Percentiles rank a stretch among this genome's conserved stretches.
Conservation (phyloP, 2,113 vertebrate genomes). For the Chrysemys picta region DNA sequence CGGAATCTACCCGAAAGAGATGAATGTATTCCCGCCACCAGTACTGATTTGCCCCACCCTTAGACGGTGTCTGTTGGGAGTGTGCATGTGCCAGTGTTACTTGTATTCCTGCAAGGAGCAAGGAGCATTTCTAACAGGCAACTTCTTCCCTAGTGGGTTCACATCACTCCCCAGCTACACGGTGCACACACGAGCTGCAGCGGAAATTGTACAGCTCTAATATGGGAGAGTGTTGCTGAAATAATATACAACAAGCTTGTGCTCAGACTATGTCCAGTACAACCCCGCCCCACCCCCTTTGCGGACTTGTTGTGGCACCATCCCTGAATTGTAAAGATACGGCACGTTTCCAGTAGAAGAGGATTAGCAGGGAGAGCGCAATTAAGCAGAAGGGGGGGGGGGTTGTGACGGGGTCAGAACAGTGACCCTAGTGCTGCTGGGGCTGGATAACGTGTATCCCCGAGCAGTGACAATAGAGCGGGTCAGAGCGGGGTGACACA, state of each 20-base stretch:
- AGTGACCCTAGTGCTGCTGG: no score
- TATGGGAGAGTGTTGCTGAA: no score
- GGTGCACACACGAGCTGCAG: no score
- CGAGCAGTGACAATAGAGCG: not conserved
- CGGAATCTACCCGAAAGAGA: not conserved
- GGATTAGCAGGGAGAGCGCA: not conserved
- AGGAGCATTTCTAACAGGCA: not conserved
- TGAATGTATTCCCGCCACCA: not conserved
- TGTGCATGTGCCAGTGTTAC: not conserved
- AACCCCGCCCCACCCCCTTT: no score
- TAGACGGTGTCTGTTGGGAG: rapidly evolving
- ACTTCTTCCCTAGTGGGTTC: not conserved
- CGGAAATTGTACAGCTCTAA: not conserved
- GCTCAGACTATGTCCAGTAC: no score
- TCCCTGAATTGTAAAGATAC: no score
- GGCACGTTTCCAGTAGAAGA: no score
- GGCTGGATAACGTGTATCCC: not conserved
- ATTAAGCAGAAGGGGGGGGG: rapidly evolving
- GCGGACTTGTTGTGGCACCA: no score
- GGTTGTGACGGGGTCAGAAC: not conserved
- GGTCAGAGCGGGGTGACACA: not conserved
- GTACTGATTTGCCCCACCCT: not conserved
- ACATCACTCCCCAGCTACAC: not conserved
- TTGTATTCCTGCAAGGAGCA: no score
- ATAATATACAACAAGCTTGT: not conserved